Evolutionary conservation across 2,113 vertebrate genomes (phyloP), one percentile per base, ranked within the genome.

Genomic region (Illadopsis cleaveri): DNA sequence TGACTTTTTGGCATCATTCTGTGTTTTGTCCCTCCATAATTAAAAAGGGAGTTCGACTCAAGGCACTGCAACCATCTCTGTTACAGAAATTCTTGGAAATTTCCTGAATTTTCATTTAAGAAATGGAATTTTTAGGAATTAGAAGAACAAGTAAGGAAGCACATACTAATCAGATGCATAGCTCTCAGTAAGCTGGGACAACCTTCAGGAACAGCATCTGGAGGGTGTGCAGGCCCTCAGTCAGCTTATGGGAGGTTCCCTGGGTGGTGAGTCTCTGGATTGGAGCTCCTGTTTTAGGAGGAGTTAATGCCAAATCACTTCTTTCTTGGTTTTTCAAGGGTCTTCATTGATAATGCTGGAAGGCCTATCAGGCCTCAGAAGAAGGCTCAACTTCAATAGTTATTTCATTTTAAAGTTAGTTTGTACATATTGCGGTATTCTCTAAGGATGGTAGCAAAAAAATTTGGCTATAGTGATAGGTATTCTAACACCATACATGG

Each of bases 381-480:
- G 2, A 76, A 2, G 24, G 20, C 28, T 53, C 14, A 35, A 3
- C 19, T 50, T 45, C 42, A 80, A 10, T 1, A 66, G 20, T 18
- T 66, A 21, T 9, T 21, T 38, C 8, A 5, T 30, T 64, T 56
- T n/a, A 69, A 65, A 24, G 17, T 53, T 24, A 61, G 2, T 33
- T 6, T 54, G 33, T 10, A 35, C 4, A 9, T 58, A 48, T 7
- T 56, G 8, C 28, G 85, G 20, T 35, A 62, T 64, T 84, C 5
- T 38, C 15, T 47, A 64, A 57, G 28, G 11, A 28, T 44, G 12
- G 28, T 21, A 18, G 4, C 2, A 35, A 28, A 54, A 47, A 81
- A 40, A 27, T 0, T 1, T 54, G 0, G 23, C 42, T 57, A 6
- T 3, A 58, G 10, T 45, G 37, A 40, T 1, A 76, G 15, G 4